Conservation (phyloP, 1,140 invertebrate species). For the Lanistes nyassanus region DNA sequence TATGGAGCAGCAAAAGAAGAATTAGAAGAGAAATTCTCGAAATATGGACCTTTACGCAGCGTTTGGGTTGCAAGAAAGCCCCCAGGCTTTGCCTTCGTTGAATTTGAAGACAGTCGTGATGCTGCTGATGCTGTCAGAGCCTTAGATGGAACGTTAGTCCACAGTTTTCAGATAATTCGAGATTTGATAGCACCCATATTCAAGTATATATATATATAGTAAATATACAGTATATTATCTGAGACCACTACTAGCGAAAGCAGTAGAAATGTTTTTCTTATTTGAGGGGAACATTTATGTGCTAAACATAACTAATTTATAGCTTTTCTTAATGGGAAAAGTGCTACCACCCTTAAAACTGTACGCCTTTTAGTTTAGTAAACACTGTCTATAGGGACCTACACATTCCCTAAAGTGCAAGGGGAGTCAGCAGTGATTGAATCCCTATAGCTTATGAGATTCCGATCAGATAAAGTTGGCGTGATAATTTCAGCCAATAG, state of each 20-base stretch:
- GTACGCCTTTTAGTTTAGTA: no score
- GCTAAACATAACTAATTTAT: background rate
- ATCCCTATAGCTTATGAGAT: no score
- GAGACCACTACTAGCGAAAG: background rate
- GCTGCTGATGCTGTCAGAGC: constrained; percentile 92
- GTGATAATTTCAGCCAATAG: no score
- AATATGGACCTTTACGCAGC: constrained; percentile 92
- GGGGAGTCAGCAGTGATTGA: no score
- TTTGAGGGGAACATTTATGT: background rate
- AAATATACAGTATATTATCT: background rate
- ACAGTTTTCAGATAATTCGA: background rate
- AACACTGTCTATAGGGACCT: no score
- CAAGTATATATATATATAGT: no score
- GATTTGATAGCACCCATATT: no score
- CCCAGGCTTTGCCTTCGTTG: constrained; percentile 92
- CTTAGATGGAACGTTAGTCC: constrained; percentile 83
- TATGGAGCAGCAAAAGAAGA: constrained; percentile 60
- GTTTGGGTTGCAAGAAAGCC: constrained; percentile 93
- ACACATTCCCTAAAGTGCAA: no score
- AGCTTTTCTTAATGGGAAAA: background rate
- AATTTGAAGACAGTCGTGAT: constrained; percentile 93
- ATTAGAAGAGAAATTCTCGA: constrained; percentile 65
- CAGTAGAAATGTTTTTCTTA: background rate
- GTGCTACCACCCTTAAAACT: no score
- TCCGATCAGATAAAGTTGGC: no score